A percentile compares a stretch with the other conserved stretches of the same genome.
Evolutionary conservation across 2,797 vertebrate genomes (phyloP).

Genomic region (Microhierax caerulescens): DNA sequence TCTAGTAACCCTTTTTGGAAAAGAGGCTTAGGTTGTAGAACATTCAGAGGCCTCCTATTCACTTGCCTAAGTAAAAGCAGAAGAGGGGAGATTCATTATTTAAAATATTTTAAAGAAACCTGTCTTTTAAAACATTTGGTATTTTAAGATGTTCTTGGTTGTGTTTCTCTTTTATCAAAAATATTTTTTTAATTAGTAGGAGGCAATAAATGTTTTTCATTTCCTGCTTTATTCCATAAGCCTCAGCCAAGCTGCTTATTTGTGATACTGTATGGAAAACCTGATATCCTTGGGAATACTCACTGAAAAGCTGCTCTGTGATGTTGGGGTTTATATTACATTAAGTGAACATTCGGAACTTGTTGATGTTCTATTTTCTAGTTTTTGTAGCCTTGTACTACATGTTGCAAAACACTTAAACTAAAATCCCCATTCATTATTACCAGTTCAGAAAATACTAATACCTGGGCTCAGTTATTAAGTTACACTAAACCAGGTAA

Average conservation of each 20-base stretch:
- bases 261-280: neutral
- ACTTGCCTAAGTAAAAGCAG: neutral
- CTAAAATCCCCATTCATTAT: neutral
- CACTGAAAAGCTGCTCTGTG: neutral
- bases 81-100: neutral
- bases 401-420: neutral
- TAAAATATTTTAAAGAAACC: neutral
- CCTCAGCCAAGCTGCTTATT: neutral
- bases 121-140: neutral
- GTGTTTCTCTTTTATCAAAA: neutral
- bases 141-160: neutral
- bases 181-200: neutral
- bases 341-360: neutral
- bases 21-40: neutral
- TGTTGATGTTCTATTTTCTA: neutral
- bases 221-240: neutral
- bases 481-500: neutral
- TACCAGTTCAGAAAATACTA: neutral
- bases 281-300: neutral
- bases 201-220: slow-evolving; percentile 4
- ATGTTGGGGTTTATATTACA: neutral
- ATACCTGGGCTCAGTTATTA: neutral
- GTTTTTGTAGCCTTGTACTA: neutral
- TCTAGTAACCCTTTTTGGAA: neutral
- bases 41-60: neutral